Base-by-base conservation (phyloP, 1,140 invertebrate species). In the Drosophila malerkotliana region DNA sequence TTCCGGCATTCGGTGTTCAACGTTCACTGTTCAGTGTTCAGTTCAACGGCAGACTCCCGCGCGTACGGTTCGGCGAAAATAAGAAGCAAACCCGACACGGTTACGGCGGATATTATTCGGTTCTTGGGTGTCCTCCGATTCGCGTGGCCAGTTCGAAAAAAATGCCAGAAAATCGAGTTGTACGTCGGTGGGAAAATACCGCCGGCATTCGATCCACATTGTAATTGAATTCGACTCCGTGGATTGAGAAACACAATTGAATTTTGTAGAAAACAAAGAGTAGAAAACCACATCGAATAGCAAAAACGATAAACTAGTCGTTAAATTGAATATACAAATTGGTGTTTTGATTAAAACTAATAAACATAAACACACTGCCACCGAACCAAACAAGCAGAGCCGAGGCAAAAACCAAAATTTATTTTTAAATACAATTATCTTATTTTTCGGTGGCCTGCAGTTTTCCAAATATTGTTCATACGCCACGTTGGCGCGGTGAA, bases 21-120 rank as follows among this genome's bases (percentile, higher is more conserved):
- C 18, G 15, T 63, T 62, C 64, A 9, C 21, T 48, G 45, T 52
- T 61, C 71, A 57, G 53, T 10, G 15, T 59, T 80, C 66, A 85
- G 82, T 85, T 85, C 69, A 57, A 87, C 79, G 75, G 78, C 66
- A 87, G 80, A 88, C 71, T 88, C 83, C 78, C 82, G 82, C 82
- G 82, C 82, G 82, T 88, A 87, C 82, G 77, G 82, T 87, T 87
- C 79, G 15, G 44, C 34, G 74, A 68, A 76, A 57, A 63, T 28
- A 69, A 41, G 15, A 18, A 41, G 48, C 24, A 51, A 60, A 32
- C 57, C 26, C 21, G 56, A 30, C 26, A 21, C 45, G 18, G 45
- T 24, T 14, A 32, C 56, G 56, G 15, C 15, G 3, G 9, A 26
- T 28, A 21, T 10, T 47, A 8, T 37, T 30, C 45, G 41, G 12